Percentiles rank a stretch among this genome's conserved stretches.
Evolutionary conservation across 2,797 vertebrate species (phyloP).

Genomic region (Syngnathus rostellatus): DNA sequence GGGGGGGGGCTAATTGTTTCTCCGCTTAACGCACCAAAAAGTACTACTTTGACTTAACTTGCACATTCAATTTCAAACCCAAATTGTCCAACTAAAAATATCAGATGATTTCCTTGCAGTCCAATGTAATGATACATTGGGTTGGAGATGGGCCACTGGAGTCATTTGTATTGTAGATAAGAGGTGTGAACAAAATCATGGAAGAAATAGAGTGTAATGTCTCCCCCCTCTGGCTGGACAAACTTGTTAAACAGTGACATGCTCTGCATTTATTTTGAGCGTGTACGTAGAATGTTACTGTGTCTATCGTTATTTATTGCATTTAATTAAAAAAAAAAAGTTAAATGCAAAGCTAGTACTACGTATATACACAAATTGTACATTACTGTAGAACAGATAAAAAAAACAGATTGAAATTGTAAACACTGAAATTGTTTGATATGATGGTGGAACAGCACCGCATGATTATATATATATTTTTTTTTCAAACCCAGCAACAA

Average conservation of each 20-base stretch:
- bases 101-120: constrained; percentile 1
- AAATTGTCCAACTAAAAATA: neutral
- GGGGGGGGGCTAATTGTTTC: neutral
- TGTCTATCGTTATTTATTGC: neutral
- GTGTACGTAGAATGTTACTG: neutral
- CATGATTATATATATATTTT: too few species aligned
- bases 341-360: neutral
- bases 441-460: too few species aligned
- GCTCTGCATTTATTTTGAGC: neutral
- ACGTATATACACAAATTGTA: neutral
- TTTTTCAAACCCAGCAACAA: too few species aligned
- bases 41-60: constrained; percentile 11
- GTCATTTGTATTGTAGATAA: neutral
- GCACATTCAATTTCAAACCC: constrained; percentile 4
- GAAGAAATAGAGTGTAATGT: constrained; percentile 34
- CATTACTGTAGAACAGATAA: neutral
- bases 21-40: neutral
- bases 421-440: too few species aligned
- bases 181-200: neutral
- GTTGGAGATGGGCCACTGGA: neutral
- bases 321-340: neutral
- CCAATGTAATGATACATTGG: neutral
- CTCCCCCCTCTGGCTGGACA: constrained; percentile 48
- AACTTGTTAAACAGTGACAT: neutral
- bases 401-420: too few species aligned